phyloP scores from a whole-genome alignment of 2,888 invertebrate species.

The Nemotelus nigrinus region DNA sequence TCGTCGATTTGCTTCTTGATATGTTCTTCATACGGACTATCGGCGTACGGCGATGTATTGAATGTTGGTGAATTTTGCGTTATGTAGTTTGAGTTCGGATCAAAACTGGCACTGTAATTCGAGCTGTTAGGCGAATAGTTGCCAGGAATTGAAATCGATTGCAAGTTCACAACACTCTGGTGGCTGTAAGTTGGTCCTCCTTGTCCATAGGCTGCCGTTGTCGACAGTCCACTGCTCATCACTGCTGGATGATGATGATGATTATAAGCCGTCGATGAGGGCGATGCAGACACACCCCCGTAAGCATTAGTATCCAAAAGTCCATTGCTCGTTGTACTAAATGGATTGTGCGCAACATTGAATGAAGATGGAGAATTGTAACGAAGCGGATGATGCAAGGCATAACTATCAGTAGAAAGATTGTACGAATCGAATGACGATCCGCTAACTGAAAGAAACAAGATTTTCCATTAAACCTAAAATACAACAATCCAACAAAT shows the following conservation, averaged over 20 bases:
- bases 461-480: neutral
- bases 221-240: slow-evolving; percentile 47
- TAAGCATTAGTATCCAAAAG: slow-evolving; percentile 49
- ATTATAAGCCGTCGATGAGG: slow-evolving; percentile 43
- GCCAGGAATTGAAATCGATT: slow-evolving; percentile 49
- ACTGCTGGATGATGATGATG: slow-evolving; percentile 45
- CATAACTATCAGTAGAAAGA: slow-evolving; percentile 52
- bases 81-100: slow-evolving; percentile 51
- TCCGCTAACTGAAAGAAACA: slow-evolving; percentile 51
- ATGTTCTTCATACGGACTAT: slow-evolving; percentile 52
- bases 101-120: slow-evolving; percentile 52
- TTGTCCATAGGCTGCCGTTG: slow-evolving; percentile 48
- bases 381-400: slow-evolving; percentile 49
- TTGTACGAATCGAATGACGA: slow-evolving; percentile 54
- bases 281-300: slow-evolving; percentile 30
- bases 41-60: slow-evolving; percentile 48
- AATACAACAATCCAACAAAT: neutral
- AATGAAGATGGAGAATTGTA: slow-evolving; percentile 53
- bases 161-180: slow-evolving; percentile 51
- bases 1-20: slow-evolving; percentile 54
- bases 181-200: slow-evolving; percentile 48
- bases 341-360: slow-evolving; percentile 53
- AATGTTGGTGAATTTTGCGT: slow-evolving; percentile 50
- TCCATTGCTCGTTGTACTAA: slow-evolving; percentile 52
- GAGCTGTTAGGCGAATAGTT: slow-evolving; percentile 52